Percentiles rank a stretch among this genome's conserved stretches.
Conservation (phyloP, 2,797 vertebrate genomes). For the Chromobotia macracanthus region DNA sequence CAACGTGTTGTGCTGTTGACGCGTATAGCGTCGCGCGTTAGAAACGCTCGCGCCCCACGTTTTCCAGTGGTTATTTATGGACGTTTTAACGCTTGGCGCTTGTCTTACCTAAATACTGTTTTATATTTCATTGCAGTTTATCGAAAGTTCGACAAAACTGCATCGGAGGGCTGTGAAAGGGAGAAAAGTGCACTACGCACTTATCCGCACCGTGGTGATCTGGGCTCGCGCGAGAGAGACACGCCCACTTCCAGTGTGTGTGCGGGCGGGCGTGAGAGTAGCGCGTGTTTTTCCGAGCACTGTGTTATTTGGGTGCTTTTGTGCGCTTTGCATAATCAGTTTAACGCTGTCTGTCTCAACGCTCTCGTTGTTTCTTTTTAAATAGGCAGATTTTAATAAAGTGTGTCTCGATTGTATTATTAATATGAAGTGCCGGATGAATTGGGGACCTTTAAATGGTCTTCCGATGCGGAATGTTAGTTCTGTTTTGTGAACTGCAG, state of each 20-base stretch:
- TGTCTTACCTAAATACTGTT: not conserved
- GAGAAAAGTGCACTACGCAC: constrained; percentile 78
- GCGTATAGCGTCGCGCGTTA: not conserved
- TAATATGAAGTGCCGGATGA: not conserved
- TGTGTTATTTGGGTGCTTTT: constrained; percentile 21
- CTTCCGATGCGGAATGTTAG: constrained; percentile 35
- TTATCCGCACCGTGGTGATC: constrained; percentile 72
- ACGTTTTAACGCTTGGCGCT: not conserved
- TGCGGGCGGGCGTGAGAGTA: constrained; percentile 49
- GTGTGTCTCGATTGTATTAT: not conserved
- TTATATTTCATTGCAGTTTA: not conserved
- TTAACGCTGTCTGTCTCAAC: not conserved
- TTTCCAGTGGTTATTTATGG: not conserved
- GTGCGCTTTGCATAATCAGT: not conserved
- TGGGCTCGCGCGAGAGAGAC: constrained; percentile 68
- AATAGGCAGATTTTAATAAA: constrained; percentile 1
- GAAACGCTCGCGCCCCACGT: constrained; percentile 5
- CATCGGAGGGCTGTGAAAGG: constrained; percentile 56
- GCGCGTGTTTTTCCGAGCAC: constrained; percentile 48
- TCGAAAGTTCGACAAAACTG: constrained; percentile 23
- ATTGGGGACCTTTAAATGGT: constrained; percentile 53
- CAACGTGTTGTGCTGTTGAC: constrained; percentile 2
- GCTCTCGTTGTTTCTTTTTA: not conserved
- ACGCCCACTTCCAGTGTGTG: constrained; percentile 78
- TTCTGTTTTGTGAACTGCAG: constrained; percentile 49